Base-by-base conservation (phyloP, 2,888 invertebrate species). In the Branchipolynoe longqiensis region DNA sequence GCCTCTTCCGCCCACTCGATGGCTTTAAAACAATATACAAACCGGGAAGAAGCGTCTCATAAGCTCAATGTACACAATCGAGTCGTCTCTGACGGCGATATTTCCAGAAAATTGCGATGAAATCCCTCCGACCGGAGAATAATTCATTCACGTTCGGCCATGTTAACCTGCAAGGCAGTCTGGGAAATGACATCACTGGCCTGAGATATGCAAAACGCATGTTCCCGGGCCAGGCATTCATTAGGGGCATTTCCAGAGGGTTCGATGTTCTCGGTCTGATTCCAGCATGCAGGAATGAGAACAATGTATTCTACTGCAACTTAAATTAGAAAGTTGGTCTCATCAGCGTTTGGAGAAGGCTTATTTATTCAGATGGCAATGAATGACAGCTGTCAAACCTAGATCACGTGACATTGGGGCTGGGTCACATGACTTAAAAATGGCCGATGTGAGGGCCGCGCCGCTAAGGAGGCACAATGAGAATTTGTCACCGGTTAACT, bases 111-210 rank as follows among this genome's bases (percentile, higher is more conserved):
- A 85, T 78, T 18, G 40, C 85, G 59, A 58, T 41, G 31, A 85
- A 59, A 58, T 54, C 40, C 73, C 31, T 14, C 28, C 41, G 54
- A 25, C 22, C 25, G 3, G 40, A 56, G 73, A 78, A 78, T 85
- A 78, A 64, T 62, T 85, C 74, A 62, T 85, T 54, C 84, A 41
- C 81, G 36, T 48, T 38, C 86, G 69, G 59, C 85, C 85, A 86
- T 86, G 25, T 85, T 86, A 28, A 40, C 48, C 56, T 83, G 86
- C 82, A 83, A 54, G 36, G 86, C 48, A 85, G 73, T 41, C 41
- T 83, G 86, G 86, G 86, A 85, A 84, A 85, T 86, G 83, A 86
- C 83, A 74, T 69, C 82, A 84, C 38, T 28, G 33, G 33, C 56
- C 31, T 54, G 31, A 14, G 54, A 82, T 74, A 41, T 74, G 74